Conservation (phyloP, 2,888 invertebrate species). For the Brachyptera risi region DNA sequence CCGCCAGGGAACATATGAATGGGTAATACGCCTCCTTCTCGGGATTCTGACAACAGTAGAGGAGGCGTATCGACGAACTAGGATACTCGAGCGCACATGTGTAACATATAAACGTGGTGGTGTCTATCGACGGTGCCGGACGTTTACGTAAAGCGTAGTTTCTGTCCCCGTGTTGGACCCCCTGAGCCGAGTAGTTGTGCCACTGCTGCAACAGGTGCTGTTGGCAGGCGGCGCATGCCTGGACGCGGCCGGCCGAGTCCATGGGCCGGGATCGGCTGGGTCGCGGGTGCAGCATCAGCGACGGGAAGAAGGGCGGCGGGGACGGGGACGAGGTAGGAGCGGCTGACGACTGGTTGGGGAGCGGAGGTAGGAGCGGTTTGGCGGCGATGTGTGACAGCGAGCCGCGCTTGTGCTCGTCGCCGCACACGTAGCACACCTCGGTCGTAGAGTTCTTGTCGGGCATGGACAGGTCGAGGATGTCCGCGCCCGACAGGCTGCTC, state of each 20-base stretch:
- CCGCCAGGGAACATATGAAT: constrained; percentile 74
- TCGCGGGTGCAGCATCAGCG: constrained; percentile 67
- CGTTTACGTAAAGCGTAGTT: constrained; percentile 77
- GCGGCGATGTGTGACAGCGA: constrained; percentile 67
- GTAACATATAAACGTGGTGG: constrained; percentile 80
- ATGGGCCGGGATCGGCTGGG: constrained; percentile 82
- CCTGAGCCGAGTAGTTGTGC: constrained; percentile 69
- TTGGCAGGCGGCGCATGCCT: constrained; percentile 81
- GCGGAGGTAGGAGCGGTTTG: constrained; percentile 50
- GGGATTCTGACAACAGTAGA: constrained; percentile 80
- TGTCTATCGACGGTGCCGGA: constrained; percentile 59
- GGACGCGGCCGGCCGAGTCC: constrained; percentile 69
- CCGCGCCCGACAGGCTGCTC: constrained; percentile 59
- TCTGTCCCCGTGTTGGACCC: constrained; percentile 70
- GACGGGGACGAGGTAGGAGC: constrained; percentile 36
- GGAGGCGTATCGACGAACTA: constrained; percentile 71
- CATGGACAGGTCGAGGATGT: constrained; percentile 85
- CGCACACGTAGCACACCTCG: constrained; percentile 87
- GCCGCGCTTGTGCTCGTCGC: constrained; percentile 80
- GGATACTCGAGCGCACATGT: constrained; percentile 81
- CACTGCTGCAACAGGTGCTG: constrained; percentile 84
- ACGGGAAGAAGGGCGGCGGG: constrained; percentile 43
- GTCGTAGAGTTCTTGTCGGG: constrained; percentile 88
- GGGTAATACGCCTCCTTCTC: constrained; percentile 89
- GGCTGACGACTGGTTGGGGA: constrained; percentile 37